phyloP scores from a whole-genome alignment of 2,113 vertebrate genomes.

The Benitochromis conjunctus region DNA sequence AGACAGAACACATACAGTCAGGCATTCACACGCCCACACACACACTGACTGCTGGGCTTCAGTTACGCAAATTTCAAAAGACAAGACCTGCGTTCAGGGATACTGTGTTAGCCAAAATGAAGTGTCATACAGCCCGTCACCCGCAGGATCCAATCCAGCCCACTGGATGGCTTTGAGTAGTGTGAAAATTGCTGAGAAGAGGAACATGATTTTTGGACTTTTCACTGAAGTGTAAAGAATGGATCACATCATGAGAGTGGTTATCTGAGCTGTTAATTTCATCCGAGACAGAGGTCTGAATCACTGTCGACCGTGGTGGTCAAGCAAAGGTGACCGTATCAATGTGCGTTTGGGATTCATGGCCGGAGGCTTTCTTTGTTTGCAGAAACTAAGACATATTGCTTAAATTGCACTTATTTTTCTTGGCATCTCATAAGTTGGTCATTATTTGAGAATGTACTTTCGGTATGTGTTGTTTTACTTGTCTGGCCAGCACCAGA shows the following conservation, averaged over 20 bases:
- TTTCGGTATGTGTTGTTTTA: neutral
- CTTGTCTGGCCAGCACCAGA: neutral
- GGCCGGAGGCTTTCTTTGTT: neutral
- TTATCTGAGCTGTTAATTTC: neutral
- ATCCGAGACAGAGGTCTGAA: neutral
- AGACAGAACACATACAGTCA: neutral
- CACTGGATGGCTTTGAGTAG: neutral
- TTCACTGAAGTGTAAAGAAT: neutral
- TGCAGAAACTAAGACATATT: neutral
- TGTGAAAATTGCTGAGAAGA: neutral
- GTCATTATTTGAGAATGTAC: neutral
- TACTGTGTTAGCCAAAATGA: neutral
- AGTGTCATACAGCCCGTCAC: neutral
- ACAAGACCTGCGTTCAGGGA: neutral
- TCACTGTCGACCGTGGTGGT: neutral
- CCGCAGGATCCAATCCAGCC: neutral
- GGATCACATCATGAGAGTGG: neutral
- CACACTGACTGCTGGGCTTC: neutral
- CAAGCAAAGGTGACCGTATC: neutral
- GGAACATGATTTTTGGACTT: neutral
- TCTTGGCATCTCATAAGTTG: neutral
- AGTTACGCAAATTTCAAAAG: neutral
- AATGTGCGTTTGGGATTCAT: neutral
- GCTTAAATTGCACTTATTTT: neutral
- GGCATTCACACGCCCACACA: neutral